These are phyloP conservation scores for Ifrita kowaldi DNA, from an alignment of 2,113 vertebrate species.

Conservation along the genomic window DNA sequence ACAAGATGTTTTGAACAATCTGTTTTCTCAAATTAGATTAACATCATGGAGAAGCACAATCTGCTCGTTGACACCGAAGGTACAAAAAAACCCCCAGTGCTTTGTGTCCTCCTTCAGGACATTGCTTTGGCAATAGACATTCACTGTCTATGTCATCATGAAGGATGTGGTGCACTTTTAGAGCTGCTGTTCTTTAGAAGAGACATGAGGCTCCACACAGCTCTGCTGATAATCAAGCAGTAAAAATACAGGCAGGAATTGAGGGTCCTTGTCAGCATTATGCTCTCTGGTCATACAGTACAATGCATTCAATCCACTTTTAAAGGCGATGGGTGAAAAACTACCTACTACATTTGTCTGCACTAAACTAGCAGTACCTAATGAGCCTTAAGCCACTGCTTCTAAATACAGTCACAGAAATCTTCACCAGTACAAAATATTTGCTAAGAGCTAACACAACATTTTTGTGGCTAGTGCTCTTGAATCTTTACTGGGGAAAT, in stretches of 20 bases:
- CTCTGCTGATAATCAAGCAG: background rate
- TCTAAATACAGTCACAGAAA: background rate
- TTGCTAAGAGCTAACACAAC: background rate
- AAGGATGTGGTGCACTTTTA: background rate
- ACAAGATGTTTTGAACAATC: slow-evolving; percentile 44
- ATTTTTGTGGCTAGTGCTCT: background rate
- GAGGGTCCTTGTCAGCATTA: background rate
- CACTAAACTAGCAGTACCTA: background rate
- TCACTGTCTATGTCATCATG: background rate
- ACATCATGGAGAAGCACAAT: slow-evolving; percentile 17
- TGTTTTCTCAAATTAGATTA: slow-evolving; percentile 54
- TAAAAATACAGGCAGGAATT: background rate
- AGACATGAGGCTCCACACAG: background rate
- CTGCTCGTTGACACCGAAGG: slow-evolving; percentile 1
- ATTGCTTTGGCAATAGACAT: background rate
- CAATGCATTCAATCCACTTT: background rate
- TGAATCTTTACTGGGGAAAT: background rate
- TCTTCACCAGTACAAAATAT: background rate
- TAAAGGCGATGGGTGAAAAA: background rate
- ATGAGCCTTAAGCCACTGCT: background rate
- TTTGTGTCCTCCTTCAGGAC: background rate
- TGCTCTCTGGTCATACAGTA: background rate
- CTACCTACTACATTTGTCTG: background rate
- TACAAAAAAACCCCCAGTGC: background rate
- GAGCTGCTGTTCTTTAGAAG: background rate